Conservation (phyloP, 2,113 vertebrate species). For the Tamias sibiricus region DNA sequence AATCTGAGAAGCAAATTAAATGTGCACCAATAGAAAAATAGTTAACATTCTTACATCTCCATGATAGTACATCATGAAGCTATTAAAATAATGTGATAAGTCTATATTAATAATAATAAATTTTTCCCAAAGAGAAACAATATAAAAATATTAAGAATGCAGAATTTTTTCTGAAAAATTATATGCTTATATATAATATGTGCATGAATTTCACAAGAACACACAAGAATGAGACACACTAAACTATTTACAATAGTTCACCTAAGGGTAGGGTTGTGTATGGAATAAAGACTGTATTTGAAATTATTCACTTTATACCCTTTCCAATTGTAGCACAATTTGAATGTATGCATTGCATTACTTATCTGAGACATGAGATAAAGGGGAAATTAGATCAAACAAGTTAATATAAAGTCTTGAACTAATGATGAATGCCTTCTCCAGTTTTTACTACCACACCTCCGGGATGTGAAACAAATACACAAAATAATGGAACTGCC, state of each 20-base stretch:
- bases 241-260: neutral
- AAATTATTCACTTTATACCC: neutral
- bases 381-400: neutral
- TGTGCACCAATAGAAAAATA: neutral
- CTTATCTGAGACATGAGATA: neutral
- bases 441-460: slow-evolving; percentile 24
- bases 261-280: neutral
- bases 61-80: neutral
- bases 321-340: neutral
- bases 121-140: neutral
- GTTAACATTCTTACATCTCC: neutral
- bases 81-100: neutral
- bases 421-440: slow-evolving; percentile 31
- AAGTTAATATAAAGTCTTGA: slow-evolving; percentile 30
- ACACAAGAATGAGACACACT: neutral
- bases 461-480: slow-evolving; percentile 36
- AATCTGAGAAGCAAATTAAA: neutral
- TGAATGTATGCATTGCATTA: neutral
- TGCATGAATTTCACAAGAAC: neutral
- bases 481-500: neutral
- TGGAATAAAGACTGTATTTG: neutral
- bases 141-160: neutral
- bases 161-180: neutral
- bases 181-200: neutral
- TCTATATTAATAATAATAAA: neutral